A percentile compares a stretch with the other conserved stretches of the same genome.
These are phyloP conservation scores for Zosterops pallidus DNA, from an alignment of 2,113 vertebrate species.

Conservation along the genomic window DNA sequence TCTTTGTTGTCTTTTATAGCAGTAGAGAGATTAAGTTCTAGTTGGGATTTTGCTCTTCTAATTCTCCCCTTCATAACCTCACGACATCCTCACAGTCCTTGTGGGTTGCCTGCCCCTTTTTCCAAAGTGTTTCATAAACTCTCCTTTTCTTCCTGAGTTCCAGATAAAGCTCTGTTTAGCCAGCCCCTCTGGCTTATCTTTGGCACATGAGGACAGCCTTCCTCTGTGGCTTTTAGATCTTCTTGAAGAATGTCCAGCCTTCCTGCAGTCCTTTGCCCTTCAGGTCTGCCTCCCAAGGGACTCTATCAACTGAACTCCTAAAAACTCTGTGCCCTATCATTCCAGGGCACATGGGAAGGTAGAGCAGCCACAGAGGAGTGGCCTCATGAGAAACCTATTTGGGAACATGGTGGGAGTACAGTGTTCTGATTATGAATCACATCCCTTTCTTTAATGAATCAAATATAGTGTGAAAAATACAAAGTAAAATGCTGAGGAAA, in stretches of 20 bases:
- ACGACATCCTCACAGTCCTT: not conserved
- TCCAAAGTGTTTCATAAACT: not conserved
- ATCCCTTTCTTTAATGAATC: not conserved
- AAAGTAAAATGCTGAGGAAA: not conserved
- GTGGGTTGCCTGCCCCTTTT: not conserved
- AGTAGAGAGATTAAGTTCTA: not conserved
- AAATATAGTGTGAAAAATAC: not conserved
- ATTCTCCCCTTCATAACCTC: not conserved
- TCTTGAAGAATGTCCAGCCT: not conserved
- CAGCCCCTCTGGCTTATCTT: not conserved
- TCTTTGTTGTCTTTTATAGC: not conserved
- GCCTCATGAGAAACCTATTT: not conserved
- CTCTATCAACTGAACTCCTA: not conserved
- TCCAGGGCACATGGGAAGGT: rapidly evolving
- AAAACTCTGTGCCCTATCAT: not conserved
- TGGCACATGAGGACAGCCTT: not conserved
- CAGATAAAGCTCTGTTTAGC: not conserved
- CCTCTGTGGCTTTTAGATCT: not conserved
- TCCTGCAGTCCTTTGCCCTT: not conserved
- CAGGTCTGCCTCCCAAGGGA: not conserved
- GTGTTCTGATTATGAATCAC: not conserved
- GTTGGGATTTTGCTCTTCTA: not conserved
- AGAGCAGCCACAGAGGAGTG: not conserved
- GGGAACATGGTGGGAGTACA: not conserved
- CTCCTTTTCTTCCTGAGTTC: not conserved